phyloP scores from a whole-genome alignment of 2,113 vertebrate genomes.

The Coturnix japonica region DNA sequence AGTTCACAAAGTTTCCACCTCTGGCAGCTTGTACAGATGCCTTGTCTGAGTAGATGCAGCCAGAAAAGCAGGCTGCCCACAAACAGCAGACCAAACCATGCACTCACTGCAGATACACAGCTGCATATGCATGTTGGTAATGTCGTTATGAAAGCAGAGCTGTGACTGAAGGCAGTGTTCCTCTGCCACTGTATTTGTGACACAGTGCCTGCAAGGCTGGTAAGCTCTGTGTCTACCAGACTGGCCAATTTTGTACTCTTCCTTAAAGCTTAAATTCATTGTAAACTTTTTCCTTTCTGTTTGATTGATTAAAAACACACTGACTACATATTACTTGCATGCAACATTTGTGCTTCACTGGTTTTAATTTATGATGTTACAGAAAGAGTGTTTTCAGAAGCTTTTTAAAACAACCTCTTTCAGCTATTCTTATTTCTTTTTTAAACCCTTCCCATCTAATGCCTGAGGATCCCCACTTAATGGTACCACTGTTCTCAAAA shows the following conservation, averaged over 20 bases:
- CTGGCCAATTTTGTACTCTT: not conserved
- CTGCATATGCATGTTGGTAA: not conserved
- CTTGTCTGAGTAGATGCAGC: not conserved
- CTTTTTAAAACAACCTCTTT: not conserved
- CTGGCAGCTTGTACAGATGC: not conserved
- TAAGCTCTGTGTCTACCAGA: not conserved
- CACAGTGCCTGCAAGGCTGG: not conserved
- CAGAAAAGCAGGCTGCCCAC: not conserved
- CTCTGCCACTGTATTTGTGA: not conserved
- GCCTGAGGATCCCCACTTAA: not conserved
- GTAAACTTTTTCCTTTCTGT: not conserved
- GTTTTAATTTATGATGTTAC: not conserved
- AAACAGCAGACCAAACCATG: not conserved
- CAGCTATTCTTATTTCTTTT: not conserved
- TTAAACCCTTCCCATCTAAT: not conserved
- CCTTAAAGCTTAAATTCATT: not conserved
- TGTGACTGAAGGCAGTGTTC: not conserved
- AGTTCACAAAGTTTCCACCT: not conserved
- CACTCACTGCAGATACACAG: not conserved
- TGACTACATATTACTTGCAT: not conserved
- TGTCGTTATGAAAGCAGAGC: not conserved
- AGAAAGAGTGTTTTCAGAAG: not conserved
- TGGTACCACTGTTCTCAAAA: not conserved
- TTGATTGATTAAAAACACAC: not conserved
- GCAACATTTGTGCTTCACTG: not conserved